Evolutionary conservation across 2,888 invertebrate genomes (phyloP), one percentile per base, ranked within the genome.

Genomic region (Nowickia ferox): DNA sequence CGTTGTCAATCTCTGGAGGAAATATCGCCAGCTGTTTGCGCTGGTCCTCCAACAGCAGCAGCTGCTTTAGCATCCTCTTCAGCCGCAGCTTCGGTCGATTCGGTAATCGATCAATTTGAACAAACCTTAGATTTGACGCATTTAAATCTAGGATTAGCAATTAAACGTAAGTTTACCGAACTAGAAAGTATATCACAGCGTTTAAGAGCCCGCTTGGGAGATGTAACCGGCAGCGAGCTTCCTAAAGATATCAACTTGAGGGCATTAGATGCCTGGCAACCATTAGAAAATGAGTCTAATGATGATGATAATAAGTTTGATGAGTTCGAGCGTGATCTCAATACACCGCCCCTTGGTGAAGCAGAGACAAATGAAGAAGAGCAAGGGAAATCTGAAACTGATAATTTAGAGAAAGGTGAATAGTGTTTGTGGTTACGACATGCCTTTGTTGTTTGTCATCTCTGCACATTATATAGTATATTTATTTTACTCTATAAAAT

Each of bases 141-240:
- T 71, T 85, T 91, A 57, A 91, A 91, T 75, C 72, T 84, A 19
- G 83, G 86, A 10, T 92, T 93, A 84, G 93, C 94, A 48, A 92
- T 93, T 55, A 95, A 95, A 88, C 93, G 95, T 82, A 95, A 95
- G 91, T 94, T 95, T 86, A 94, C 93, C 1, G 95, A 95, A 90
- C 89, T 95, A 46, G 95, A 95, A 88, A 94, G 94, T 90, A 95
- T 95, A 65, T 95, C 95, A 1, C 94, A 94, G 89, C 93, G 95
- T 77, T 90, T 95, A 81, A 93, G 94, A 78, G 93, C 94, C 9
- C 93, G 95, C 17, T 90, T 95, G 48, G 93, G 93, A 38, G 94
- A 94, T 88, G 94, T 95, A 0, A 95, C 95, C 0, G 94, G 93
- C 19, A 93, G 94, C 11, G 94, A 94, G 0, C 93, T 94, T 1